A percentile compares a stretch with the other conserved stretches of the same genome.
phyloP scores from a whole-genome alignment of 2,797 vertebrate genomes.

The Enteromius treurensis region DNA sequence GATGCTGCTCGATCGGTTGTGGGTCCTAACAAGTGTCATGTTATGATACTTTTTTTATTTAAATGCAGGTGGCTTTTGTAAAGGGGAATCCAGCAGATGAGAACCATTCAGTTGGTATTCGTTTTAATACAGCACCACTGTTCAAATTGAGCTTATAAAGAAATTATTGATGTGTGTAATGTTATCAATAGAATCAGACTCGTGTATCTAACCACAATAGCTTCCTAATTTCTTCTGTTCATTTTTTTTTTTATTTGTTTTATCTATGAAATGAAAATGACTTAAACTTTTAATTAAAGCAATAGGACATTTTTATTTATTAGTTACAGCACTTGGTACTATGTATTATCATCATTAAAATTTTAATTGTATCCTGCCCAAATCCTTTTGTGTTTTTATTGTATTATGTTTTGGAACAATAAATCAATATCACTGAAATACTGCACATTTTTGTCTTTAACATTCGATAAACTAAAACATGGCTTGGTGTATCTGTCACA shows the following conservation, averaged over 20 bases:
- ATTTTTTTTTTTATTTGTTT: constrained; percentile 59
- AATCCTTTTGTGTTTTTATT: constrained; percentile 54
- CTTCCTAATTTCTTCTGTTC: not conserved
- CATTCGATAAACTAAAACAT: not conserved
- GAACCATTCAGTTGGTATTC: not conserved
- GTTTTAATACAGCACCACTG: not conserved
- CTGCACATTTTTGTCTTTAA: not conserved
- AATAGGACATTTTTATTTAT: constrained; percentile 71
- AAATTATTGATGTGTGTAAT: constrained; percentile 35
- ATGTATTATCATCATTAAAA: not conserved
- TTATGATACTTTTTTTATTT: not conserved
- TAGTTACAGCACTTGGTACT: constrained; percentile 60
- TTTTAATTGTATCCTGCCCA: constrained; percentile 5
- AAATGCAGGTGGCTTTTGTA: not conserved
- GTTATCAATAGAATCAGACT: not conserved
- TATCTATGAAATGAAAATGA: constrained; percentile 29
- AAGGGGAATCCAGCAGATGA: constrained; percentile 1
- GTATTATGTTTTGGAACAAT: constrained; percentile 38
- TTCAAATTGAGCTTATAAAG: constrained; percentile 52
- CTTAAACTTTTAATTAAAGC: constrained; percentile 34
- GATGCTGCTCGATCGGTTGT: not conserved
- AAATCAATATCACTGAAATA: constrained; percentile 21
- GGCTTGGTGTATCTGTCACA: not conserved
- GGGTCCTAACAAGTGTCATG: not conserved
- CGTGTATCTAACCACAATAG: not conserved